Evolutionary conservation across 2,888 invertebrate genomes (phyloP).

Genomic region (Ptilodon capucinus): DNA sequence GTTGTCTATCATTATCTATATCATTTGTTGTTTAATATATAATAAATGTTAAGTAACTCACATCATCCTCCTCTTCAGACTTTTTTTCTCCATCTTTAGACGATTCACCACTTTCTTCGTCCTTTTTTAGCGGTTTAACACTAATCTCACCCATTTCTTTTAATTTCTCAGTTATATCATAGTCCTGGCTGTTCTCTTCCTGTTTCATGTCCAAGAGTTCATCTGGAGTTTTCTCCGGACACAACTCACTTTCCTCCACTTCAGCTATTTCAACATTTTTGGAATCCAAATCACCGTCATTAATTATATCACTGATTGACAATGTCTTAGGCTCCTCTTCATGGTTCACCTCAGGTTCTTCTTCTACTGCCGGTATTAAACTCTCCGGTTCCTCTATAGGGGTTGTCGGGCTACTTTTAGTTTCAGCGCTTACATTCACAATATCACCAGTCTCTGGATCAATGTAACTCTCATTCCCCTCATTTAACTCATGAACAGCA

Average conservation of each 20-base stretch:
- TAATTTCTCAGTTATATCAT: slow-evolving; percentile 84
- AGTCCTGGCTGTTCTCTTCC: slow-evolving; percentile 75
- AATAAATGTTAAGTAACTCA: slow-evolving; percentile 36
- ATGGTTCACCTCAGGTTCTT: slow-evolving; percentile 12
- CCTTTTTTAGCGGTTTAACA: slow-evolving; percentile 68
- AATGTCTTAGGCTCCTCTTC: slow-evolving; percentile 65
- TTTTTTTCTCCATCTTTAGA: slow-evolving; percentile 53
- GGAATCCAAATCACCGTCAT: slow-evolving; percentile 72
- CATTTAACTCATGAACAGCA: slow-evolving; percentile 72
- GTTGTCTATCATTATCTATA: no score
- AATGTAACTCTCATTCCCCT: slow-evolving; percentile 76
- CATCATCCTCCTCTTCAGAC: slow-evolving; percentile 72
- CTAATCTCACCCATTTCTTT: slow-evolving; percentile 84
- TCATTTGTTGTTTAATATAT: no score
- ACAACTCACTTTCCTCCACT: slow-evolving; percentile 70
- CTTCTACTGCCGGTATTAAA: slow-evolving; percentile 11
- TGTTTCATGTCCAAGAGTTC: slow-evolving; percentile 69
- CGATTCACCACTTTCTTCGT: slow-evolving; percentile 45
- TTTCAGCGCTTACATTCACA: slow-evolving; percentile 51
- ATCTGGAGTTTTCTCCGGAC: slow-evolving; percentile 67
- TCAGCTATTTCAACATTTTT: slow-evolving; percentile 79
- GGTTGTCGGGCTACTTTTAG: slow-evolving; percentile 17
- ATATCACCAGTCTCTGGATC: slow-evolving; percentile 79
- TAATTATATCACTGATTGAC: slow-evolving; percentile 76
- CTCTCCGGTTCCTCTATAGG: slow-evolving; percentile 21